Conservation (phyloP, 2,113 vertebrate genomes). For the Coptodon bakossiorum region DNA sequence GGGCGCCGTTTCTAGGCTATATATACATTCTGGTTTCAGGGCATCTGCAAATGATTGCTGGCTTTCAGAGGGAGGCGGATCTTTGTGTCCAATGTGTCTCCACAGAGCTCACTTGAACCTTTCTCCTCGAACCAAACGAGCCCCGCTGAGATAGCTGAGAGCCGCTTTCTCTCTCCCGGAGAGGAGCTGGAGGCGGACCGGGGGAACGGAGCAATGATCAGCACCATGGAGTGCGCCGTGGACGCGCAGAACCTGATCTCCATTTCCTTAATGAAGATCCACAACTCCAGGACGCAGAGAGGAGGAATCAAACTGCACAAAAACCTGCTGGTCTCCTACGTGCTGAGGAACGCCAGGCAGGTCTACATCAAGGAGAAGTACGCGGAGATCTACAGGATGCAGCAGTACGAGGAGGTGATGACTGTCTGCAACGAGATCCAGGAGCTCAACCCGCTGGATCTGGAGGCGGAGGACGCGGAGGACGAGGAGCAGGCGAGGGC, state of each 20-base stretch:
- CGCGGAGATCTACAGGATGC: slow-evolving; percentile 90
- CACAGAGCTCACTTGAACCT: slow-evolving; percentile 55
- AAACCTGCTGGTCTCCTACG: slow-evolving; percentile 94
- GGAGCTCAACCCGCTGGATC: slow-evolving; percentile 81
- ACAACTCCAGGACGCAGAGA: slow-evolving; percentile 91
- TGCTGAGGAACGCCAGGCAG: slow-evolving; percentile 93
- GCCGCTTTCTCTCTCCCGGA: slow-evolving; percentile 14
- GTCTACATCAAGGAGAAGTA: slow-evolving; percentile 94
- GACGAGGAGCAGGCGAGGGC: slow-evolving; percentile 65
- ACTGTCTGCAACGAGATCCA: slow-evolving; percentile 77
- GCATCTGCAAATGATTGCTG: slow-evolving; percentile 74
- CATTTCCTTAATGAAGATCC: slow-evolving; percentile 93
- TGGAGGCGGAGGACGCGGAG: slow-evolving; percentile 73
- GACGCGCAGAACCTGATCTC: slow-evolving; percentile 93
- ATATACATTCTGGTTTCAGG: slow-evolving; percentile 62
- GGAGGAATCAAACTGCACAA: slow-evolving; percentile 96
- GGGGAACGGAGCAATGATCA: slow-evolving; percentile 47
- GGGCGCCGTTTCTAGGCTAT: slow-evolving; percentile 49
- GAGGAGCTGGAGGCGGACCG: background rate
- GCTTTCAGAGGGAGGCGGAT: slow-evolving; percentile 25
- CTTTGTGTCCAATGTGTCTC: slow-evolving; percentile 61
- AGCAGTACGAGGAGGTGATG: slow-evolving; percentile 84
- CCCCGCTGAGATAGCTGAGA: slow-evolving; percentile 35
- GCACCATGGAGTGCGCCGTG: slow-evolving; percentile 83
- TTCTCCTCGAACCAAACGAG: slow-evolving; percentile 40